Evolutionary conservation across 1,140 invertebrate species (phyloP).

Genomic region (Drosophila truncata): DNA sequence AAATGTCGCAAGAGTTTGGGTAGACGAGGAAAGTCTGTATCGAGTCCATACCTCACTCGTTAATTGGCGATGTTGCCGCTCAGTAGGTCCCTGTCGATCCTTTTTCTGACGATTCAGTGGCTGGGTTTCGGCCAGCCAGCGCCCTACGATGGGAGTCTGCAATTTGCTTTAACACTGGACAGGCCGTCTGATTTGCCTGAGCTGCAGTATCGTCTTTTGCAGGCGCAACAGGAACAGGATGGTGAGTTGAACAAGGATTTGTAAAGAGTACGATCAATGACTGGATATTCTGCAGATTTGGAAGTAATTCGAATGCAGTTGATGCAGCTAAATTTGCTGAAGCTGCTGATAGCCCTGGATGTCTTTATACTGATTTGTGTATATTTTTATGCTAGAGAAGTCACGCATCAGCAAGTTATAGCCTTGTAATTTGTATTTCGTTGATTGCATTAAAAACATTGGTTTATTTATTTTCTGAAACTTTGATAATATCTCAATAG

Average conservation of each 20-base stretch:
- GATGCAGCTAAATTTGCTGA: conserved; percentile 61
- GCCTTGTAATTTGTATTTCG: background rate
- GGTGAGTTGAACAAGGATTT: conserved; percentile 17
- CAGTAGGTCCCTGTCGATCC: background rate
- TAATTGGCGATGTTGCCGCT: conserved; percentile 10
- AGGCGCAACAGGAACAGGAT: conserved; percentile 7
- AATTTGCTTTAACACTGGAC: background rate
- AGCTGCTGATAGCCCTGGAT: conserved; percentile 54
- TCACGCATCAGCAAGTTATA: background rate
- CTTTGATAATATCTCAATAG: background rate
- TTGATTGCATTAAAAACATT: background rate
- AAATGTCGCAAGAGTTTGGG: conserved; percentile 23
- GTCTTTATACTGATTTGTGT: conserved; percentile 42
- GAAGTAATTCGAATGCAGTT: conserved; percentile 47
- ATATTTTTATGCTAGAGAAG: conserved; percentile 15
- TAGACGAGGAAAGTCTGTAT: too few species aligned
- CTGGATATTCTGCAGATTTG: conserved; percentile 13
- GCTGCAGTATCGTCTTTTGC: conserved; percentile 26
- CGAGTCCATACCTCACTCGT: background rate
- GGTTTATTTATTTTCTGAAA: background rate
- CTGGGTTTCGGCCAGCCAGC: background rate
- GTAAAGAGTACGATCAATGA: background rate
- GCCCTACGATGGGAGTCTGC: background rate
- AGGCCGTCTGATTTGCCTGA: background rate
- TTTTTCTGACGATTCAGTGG: conserved; percentile 3